Evolutionary conservation across 2,888 invertebrate species (phyloP).

Genomic region (Eurytoma californica): DNA sequence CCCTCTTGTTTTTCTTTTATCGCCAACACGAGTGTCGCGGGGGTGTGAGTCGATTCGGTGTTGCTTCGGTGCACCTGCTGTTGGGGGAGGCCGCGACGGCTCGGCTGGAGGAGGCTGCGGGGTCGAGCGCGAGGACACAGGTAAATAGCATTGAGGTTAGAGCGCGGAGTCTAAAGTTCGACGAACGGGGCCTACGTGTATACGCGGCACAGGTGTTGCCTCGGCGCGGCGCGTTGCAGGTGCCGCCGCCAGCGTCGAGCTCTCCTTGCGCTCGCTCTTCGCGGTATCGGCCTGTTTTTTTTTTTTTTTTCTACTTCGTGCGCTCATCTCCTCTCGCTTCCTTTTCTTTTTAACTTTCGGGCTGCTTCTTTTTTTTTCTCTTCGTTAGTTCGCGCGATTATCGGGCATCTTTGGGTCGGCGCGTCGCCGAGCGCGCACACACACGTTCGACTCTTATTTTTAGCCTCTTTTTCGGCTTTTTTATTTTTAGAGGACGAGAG

Average conservation of each 20-base stretch:
- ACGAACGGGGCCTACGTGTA: conserved; percentile 46
- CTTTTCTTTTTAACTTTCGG: conserved; percentile 3
- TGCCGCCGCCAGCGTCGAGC: conserved; percentile 23
- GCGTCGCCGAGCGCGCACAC: neutral
- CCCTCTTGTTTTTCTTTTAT: no score
- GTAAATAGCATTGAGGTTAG: conserved; percentile 47
- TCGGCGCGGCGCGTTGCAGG: conserved; percentile 30
- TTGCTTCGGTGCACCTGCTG: neutral
- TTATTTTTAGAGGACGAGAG: conserved; percentile 37
- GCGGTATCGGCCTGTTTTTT: neutral
- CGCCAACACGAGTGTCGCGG: neutral
- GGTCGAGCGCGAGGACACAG: neutral
- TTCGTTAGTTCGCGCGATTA: no score
- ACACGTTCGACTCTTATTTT: neutral
- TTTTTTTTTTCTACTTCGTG: conserved; percentile 10
- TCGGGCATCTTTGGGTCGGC: no score
- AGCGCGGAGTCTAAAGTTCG: conserved; percentile 42
- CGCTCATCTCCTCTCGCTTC: conserved; percentile 37
- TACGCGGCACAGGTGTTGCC: conserved; percentile 40
- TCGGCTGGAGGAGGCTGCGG: conserved; percentile 1
- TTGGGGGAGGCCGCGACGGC: conserved; percentile 2
- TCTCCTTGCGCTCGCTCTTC: neutral
- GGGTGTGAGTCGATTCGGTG: neutral
- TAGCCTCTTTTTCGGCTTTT: conserved; percentile 27
- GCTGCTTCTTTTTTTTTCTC: no score